phyloP scores from a whole-genome alignment of 2,797 vertebrate species.

The Enteromius treurensis region DNA sequence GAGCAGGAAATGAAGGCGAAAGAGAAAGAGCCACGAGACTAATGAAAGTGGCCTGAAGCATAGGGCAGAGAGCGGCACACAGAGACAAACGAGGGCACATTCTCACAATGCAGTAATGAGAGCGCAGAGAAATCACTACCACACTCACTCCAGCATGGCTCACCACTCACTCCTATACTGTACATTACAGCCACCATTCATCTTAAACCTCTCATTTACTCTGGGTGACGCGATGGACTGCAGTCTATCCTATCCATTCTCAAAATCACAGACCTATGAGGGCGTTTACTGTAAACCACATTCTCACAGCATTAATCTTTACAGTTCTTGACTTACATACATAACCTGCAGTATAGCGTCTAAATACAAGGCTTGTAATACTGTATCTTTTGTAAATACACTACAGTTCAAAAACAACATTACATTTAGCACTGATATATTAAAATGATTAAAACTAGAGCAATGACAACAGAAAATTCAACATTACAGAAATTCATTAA shows the following conservation, averaged over 20 bases:
- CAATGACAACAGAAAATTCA: not conserved
- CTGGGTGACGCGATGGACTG: not conserved
- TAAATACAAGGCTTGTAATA: not conserved
- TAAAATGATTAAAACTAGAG: not conserved
- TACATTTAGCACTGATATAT: not conserved
- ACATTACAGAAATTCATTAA: not conserved
- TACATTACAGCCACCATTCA: constrained; percentile 33
- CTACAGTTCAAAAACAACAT: not conserved
- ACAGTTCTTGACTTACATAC: not conserved
- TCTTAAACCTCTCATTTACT: constrained; percentile 20
- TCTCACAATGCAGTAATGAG: constrained; percentile 65
- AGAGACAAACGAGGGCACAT: constrained; percentile 63
- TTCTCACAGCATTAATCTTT: not conserved
- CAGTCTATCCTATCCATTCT: no score
- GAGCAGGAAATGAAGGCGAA: constrained; percentile 39
- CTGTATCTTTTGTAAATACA: not conserved
- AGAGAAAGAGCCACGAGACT: constrained; percentile 38
- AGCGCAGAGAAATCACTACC: constrained; percentile 55
- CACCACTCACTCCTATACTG: constrained; percentile 11
- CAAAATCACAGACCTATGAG: not conserved
- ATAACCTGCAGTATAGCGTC: not conserved
- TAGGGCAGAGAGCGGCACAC: constrained; percentile 49
- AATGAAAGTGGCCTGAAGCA: constrained; percentile 53
- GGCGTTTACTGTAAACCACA: not conserved
- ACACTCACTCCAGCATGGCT: constrained; percentile 15